Percentiles rank a stretch among this genome's conserved stretches.
These are phyloP conservation scores for Panurus biarmicus DNA, from an alignment of 2,113 vertebrate genomes.

Conservation along the genomic window DNA sequence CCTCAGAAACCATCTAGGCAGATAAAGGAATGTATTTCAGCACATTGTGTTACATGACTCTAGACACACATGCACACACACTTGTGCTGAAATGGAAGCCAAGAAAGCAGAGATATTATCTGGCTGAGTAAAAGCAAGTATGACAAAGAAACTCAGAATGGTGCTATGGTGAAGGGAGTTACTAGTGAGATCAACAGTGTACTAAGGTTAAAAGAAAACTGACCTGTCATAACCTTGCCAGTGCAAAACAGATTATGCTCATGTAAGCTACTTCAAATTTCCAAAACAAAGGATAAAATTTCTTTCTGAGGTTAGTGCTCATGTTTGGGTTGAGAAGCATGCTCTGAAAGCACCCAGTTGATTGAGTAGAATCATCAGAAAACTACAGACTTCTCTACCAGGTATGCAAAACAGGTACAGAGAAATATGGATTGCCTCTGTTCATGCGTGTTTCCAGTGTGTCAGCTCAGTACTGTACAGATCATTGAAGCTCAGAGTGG, in stretches of 20 bases:
- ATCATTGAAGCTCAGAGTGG: neutral
- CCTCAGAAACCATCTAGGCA: neutral
- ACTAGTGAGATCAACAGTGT: neutral
- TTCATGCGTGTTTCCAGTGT: neutral
- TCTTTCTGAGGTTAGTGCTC: neutral
- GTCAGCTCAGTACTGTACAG: neutral
- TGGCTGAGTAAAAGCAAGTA: neutral
- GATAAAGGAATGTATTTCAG: constrained; percentile 21
- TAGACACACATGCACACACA: neutral
- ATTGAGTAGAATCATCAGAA: neutral
- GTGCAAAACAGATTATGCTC: neutral
- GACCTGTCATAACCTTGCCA: neutral
- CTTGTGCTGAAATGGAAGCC: neutral
- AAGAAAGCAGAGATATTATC: neutral
- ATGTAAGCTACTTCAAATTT: neutral
- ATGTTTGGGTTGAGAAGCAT: neutral
- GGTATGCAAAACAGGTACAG: neutral
- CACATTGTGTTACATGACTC: neutral
- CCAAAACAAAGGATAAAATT: neutral
- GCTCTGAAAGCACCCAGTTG: neutral
- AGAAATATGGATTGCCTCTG: neutral
- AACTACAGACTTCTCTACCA: neutral
- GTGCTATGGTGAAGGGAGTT: neutral
- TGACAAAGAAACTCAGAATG: neutral
- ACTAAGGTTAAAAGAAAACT: neutral